Evolutionary conservation across 2,888 invertebrate species (phyloP), one percentile per base, ranked within the genome.

Genomic region (Tenthredo mesomela): DNA sequence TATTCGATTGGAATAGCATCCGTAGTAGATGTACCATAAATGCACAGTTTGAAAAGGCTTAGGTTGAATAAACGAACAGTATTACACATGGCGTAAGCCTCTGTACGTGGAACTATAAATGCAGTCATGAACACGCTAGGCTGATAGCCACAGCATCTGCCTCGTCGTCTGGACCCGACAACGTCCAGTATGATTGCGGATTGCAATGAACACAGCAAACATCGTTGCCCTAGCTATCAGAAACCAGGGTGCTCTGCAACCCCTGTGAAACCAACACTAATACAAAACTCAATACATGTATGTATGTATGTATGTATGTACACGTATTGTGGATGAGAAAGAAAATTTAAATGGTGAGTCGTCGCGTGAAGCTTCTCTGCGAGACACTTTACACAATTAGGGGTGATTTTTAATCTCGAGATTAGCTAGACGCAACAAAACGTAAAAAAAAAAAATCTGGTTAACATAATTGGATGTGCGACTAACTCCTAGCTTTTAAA

Each of bases 141-240:
- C n/a, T 40, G 40, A 10, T 43, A 43, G 71, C 71, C 77, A 10
- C 77, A 77, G 50, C 77, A 77, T 77, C 77, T 77, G 77, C 50
- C 50, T 77, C 18, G 18, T 29, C 33, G 50, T 77, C 77, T 77
- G 77, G 47, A 77, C 47, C 21, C 43, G 73, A 73, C 43, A 73
- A 43, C 43, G 40, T 73, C 43, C 43, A 47, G 40, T 40, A 54
- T 40, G 47, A 77, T 77, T 47, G 77, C 50, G 54, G 18, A 77
- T 77, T 54, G 29, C 54, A 77, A 18, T 12, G 77, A 77, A 77
- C 77, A 77, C 50, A 29, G 54, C 15, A 29, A 77, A 77, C 47
- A 77, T n/a, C 54, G 54, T 40, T 77, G 33, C 15, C 12, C 50
- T 10, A 47, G 29, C 77, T 77, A 77, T 54, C 50, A 77, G 77